phyloP scores from a whole-genome alignment of 2,113 vertebrate species.

The Perccottus glenii region DNA sequence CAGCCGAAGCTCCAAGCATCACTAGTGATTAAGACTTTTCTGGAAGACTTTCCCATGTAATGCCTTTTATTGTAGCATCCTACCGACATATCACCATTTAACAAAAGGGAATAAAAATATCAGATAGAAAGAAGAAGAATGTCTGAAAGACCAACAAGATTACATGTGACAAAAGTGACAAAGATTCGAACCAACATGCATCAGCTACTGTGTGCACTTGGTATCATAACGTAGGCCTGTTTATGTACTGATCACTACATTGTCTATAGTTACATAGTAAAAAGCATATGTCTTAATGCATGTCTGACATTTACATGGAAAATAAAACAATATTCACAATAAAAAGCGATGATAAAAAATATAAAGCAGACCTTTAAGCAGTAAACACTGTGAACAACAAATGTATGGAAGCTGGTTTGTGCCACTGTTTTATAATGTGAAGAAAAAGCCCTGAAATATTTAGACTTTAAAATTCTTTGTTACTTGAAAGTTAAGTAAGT shows the following conservation, averaged over 20 bases:
- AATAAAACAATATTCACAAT: slow-evolving; percentile 48
- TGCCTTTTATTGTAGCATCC: slow-evolving; percentile 69
- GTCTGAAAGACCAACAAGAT: slow-evolving; percentile 58
- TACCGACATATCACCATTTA: slow-evolving; percentile 56
- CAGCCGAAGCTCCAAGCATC: slow-evolving; percentile 72
- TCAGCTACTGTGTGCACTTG: slow-evolving; percentile 53
- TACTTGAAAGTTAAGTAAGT: too few relatives aligned
- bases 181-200: slow-evolving; percentile 61
- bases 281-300: slow-evolving; percentile 69
- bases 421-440: background rate
- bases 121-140: slow-evolving; percentile 19
- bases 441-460: too few relatives aligned
- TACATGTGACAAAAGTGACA: slow-evolving; percentile 27
- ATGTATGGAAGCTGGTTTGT: slow-evolving; percentile 4
- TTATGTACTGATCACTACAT: slow-evolving; percentile 55
- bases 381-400: slow-evolving; percentile 77
- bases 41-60: slow-evolving; percentile 44
- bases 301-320: slow-evolving; percentile 65
- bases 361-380: slow-evolving; percentile 67
- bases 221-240: slow-evolving; percentile 51
- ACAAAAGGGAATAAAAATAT: slow-evolving; percentile 22
- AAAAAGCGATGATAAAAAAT: slow-evolving; percentile 21
- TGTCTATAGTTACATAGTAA: slow-evolving; percentile 53
- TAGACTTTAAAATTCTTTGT: too few relatives aligned
- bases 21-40: slow-evolving; percentile 55